Evolutionary conservation across 2,113 vertebrate species (phyloP), one percentile per base, ranked within the genome.

Genomic region (Oreochromis spilurus): DNA sequence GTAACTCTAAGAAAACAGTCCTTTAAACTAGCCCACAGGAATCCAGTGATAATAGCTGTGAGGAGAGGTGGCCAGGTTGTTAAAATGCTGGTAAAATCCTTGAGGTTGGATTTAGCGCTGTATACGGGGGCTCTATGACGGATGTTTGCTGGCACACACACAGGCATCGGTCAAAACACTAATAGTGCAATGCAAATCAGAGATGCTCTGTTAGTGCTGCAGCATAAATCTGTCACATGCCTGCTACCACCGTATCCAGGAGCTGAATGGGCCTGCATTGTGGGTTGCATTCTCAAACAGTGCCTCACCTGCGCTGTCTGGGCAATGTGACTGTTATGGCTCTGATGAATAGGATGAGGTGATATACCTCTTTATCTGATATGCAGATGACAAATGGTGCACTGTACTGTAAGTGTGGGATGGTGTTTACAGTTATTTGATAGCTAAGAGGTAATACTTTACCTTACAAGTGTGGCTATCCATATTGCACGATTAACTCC

Each of bases 221-320:
- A 17, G 70, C 77, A 31, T 87, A 79, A 90, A 93, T 93, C 92
- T 91, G 55, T 91, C 90, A 84, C 90, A n/a, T 83, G 86, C 21
- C 52, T 12, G 84, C 92, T 85, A 72, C 58, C 93, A 94, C 95
- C 90, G 92, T 95, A 91, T 92, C 87, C 83, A 91, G 91, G 78
- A 94, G 88, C 88, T 95, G 94, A 95, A 95, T 94, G 88, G 83
- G 55, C 94, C 94, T 91, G 94, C 94, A 94, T 94, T 50, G 12
- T 10, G 79, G 84, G 70, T 83, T 57, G 89, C 94, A 94, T 94
- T 95, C 91, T 88, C 92, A 83, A 95, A 83, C 88, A 38, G 52
- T 19, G 67, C 79, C 93, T 94, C 92, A 95, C 93, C 94, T 93
- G 94, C 16, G 2, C 81, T 16, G 87, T 16, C 6, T 4, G 45